Evolutionary conservation across 2,888 invertebrate genomes (phyloP).

Genomic region (Papilio demoleus): DNA sequence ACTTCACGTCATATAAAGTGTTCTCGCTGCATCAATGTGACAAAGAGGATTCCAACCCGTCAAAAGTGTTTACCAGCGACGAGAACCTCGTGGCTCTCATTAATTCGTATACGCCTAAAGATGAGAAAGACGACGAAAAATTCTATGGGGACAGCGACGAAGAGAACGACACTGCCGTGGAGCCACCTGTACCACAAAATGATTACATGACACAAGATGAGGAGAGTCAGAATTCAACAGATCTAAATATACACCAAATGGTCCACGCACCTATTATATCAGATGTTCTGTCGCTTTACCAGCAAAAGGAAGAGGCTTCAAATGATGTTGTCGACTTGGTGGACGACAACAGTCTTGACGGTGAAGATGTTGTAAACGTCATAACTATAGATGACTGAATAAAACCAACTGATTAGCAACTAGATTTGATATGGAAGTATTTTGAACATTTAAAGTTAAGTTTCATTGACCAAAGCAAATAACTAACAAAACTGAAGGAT

Average conservation of each 20-base stretch:
- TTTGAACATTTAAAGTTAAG: no score
- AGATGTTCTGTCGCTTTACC: conserved; percentile 71
- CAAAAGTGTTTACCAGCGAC: conserved; percentile 71
- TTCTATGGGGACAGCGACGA: conserved; percentile 70
- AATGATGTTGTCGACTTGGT: conserved; percentile 55
- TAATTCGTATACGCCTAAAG: conserved; percentile 69
- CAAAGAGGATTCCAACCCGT: conserved; percentile 65
- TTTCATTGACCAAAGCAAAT: background rate
- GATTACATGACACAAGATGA: conserved; percentile 48
- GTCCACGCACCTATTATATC: conserved; percentile 74
- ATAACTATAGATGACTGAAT: conserved; percentile 63
- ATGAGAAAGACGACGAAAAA: conserved; percentile 73
- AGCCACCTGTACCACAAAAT: conserved; percentile 34
- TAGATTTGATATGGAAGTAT: background rate
- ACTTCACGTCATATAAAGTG: conserved; percentile 69
- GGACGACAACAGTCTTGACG: conserved; percentile 62
- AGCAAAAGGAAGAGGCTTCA: conserved; percentile 51
- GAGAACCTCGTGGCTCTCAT: conserved; percentile 64
- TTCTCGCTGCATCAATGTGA: conserved; percentile 69
- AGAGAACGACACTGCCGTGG: conserved; percentile 55
- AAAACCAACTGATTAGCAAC: background rate
- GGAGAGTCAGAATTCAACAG: conserved; percentile 53
- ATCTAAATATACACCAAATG: conserved; percentile 57
- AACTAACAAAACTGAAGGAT: background rate
- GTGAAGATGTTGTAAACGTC: conserved; percentile 52